A percentile compares a stretch with the other conserved stretches of the same genome.
These are phyloP conservation scores for Pristionchus japonicus DNA, from an alignment of 2,888 invertebrate species.

Conservation along the genomic window DNA sequence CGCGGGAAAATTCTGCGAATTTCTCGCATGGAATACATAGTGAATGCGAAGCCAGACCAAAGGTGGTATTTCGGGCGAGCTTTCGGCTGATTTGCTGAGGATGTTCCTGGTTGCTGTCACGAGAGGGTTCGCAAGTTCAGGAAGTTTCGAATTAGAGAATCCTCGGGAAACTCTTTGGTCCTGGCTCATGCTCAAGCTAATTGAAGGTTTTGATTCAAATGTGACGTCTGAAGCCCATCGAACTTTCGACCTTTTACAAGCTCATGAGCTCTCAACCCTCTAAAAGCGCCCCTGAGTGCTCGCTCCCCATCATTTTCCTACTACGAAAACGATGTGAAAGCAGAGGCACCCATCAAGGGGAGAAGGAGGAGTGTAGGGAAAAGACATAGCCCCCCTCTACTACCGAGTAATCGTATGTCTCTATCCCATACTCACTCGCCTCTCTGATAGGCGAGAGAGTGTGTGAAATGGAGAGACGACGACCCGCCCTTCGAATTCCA, in stretches of 20 bases:
- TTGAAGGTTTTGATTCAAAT: no score
- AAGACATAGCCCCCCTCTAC: slow-evolving; percentile 11
- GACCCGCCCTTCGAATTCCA: no score
- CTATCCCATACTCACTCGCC: no score
- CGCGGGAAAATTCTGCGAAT: not conserved
- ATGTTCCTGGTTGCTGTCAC: not conserved
- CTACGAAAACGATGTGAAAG: not conserved
- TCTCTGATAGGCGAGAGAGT: no score
- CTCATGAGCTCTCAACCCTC: not conserved
- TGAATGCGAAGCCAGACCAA: not conserved
- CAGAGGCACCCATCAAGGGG: not conserved
- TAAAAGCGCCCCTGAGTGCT: not conserved
- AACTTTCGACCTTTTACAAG: not conserved
- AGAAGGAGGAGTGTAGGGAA: not conserved
- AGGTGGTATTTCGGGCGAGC: not conserved
- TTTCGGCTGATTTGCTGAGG: not conserved
- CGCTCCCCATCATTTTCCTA: not conserved
- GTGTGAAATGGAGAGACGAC: no score
- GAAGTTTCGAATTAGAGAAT: not conserved
- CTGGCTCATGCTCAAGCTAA: no score
- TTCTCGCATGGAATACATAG: not conserved
- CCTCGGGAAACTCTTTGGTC: no score
- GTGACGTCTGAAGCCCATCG: no score
- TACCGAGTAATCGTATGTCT: no score
- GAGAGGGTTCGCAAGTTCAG: not conserved